These are phyloP conservation scores for Cacoxenus indagator DNA, from an alignment of 2,888 invertebrate genomes.

Conservation along the genomic window DNA sequence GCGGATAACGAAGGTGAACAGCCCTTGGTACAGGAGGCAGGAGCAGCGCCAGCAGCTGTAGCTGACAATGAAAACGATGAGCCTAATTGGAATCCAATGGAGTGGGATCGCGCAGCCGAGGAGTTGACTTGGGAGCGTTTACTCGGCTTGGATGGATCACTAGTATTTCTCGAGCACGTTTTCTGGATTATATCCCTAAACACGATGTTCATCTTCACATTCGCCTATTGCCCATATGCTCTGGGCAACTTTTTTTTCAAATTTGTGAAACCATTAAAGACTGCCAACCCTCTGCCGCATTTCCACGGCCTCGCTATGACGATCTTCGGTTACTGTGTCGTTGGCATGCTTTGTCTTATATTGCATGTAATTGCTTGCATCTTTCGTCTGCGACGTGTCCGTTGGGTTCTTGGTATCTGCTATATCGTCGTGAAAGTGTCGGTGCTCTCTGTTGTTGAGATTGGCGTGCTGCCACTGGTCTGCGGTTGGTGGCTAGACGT, in stretches of 20 bases:
- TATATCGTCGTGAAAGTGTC: conserved; percentile 89
- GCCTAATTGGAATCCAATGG: conserved; percentile 97
- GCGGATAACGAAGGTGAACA: conserved; percentile 72
- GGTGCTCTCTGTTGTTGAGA: conserved; percentile 94
- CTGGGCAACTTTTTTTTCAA: conserved; percentile 90
- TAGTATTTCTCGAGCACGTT: conserved; percentile 97
- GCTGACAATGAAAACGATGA: conserved; percentile 72
- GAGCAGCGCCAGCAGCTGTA: conserved; percentile 64
- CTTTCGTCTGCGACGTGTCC: conserved; percentile 83
- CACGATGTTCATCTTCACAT: conserved; percentile 95
- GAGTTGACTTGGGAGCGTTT: conserved; percentile 98
- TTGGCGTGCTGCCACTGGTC: conserved; percentile 94
- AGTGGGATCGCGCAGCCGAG: conserved; percentile 97
- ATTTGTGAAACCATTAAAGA: conserved; percentile 74
- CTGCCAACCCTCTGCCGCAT: conserved; percentile 76
- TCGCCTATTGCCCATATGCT: conserved; percentile 97
- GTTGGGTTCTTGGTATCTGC: conserved; percentile 90
- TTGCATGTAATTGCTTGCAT: conserved; percentile 88
- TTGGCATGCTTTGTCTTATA: conserved; percentile 85
- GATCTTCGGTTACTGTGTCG: conserved; percentile 91
- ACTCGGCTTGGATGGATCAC: conserved; percentile 94
- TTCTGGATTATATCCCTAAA: conserved; percentile 99
- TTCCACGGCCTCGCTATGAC: conserved; percentile 95
- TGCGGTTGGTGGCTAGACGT: conserved; percentile 99
- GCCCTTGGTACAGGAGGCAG: conserved; percentile 71